Evolutionary conservation across 2,113 vertebrate genomes (phyloP), one percentile per base, ranked within the genome.

Genomic region (Caranx ignobilis): DNA sequence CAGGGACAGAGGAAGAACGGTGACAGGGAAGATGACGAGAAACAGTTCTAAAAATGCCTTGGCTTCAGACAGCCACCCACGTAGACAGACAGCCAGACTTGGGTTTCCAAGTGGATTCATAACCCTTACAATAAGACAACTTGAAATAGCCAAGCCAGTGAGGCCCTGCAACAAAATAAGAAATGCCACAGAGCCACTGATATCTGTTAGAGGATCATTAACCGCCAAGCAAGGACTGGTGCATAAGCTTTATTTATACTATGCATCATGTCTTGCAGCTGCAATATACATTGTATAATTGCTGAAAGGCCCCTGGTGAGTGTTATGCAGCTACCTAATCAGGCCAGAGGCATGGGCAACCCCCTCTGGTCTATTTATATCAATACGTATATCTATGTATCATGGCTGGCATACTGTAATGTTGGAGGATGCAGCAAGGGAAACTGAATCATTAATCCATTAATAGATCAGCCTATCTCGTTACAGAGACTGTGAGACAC

Each of bases 401-500:
- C 86, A 63, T 66, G 68, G 90, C 85, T 91, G 76, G 68, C 71
- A 85, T 75, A 50, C 45, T 50, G 64, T 50, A 63, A 82, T 73
- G 77, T 34, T 82, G 82, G 83, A 75, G 60, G 78, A 83, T 63
- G 60, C 57, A 75, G 61, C 15, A 31, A 81, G 72, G 47, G 72
- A 80, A 75, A 80, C 76, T 84, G 84, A 94, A 90, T 93, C 84
- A 94, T 91, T 90, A 89, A 88, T 86, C 90, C 91, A 94, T 91
- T 92, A 94, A 94, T 95, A 95, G 92, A 85, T 65, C 73, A 6
- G 60, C 71, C 48, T 93, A 92, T 95, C 93, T 79, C 57, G 71
- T 95, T 94, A 91, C 94, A 91, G 82, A 37, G 41, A 83, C 34
- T 67, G 55, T 73, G 43, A 81, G 39, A 88, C 77, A 76, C 15